Conservation (phyloP, 30 jellyfish, hydroid and myxozoan species). For the Pseudorhiza aurosa region DNA sequence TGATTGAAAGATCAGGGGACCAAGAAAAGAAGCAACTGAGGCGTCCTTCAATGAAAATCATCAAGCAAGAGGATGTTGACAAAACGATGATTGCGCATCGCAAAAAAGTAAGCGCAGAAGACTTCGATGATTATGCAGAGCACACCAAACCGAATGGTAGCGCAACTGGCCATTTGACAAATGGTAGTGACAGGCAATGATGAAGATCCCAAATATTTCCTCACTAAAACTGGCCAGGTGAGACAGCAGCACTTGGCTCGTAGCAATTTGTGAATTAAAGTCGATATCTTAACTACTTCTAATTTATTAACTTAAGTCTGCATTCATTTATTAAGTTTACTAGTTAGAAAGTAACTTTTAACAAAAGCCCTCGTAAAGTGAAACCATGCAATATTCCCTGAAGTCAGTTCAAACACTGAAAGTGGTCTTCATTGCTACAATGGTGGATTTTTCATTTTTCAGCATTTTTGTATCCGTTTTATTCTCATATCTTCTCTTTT, state of each 20-base stretch:
- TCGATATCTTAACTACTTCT: not conserved
- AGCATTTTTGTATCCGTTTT: too few species aligned
- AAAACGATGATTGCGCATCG: slow-evolving; percentile 60
- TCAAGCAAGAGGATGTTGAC: slow-evolving; percentile 50
- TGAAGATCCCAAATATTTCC: too few species aligned
- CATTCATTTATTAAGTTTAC: too few species aligned
- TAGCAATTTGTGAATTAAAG: not conserved
- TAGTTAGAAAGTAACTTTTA: too few species aligned
- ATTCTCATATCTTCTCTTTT: too few species aligned
- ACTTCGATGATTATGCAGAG: slow-evolving; percentile 47
- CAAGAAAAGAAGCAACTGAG: not conserved
- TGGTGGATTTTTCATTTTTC: too few species aligned
- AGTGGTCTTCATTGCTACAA: too few species aligned
- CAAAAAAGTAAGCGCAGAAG: slow-evolving; percentile 61
- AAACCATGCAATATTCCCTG: too few species aligned
- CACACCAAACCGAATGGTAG: slow-evolving; percentile 33
- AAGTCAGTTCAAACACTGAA: too few species aligned
- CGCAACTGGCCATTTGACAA: not conserved
- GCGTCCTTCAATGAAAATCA: slow-evolving; percentile 53
- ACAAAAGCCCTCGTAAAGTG: too few species aligned
- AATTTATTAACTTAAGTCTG: not conserved
- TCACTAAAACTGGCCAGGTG: too few species aligned
- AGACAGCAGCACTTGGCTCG: too few species aligned
- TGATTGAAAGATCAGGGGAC: slow-evolving; percentile 14
- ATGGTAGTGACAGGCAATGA: slow-evolving; percentile 9